A percentile compares a stretch with the other conserved stretches of the same genome.
Conservation (phyloP, 1,140 invertebrate genomes). For the Euwallacea fornicatus region DNA sequence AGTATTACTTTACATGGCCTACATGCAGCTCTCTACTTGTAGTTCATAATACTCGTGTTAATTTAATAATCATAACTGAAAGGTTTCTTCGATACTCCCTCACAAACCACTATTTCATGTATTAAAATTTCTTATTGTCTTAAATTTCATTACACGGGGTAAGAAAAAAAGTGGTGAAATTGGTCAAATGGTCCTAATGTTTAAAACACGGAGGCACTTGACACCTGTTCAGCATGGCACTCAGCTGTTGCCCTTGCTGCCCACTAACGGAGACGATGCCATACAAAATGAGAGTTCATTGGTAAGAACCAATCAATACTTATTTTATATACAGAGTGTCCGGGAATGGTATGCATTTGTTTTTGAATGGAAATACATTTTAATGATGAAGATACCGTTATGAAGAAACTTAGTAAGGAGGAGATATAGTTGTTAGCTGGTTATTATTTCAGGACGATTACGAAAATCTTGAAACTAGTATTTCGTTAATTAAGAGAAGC, state of each 20-base stretch:
- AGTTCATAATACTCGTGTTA: slow-evolving; percentile 18
- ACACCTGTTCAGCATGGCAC: not conserved
- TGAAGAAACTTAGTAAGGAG: no score
- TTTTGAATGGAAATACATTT: no score
- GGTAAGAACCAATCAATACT: no score
- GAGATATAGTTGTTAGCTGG: not conserved
- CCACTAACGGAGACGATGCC: not conserved
- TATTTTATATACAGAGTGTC: no score
- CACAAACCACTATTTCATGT: not conserved
- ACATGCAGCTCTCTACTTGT: slow-evolving; percentile 7
- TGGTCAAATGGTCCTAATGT: slow-evolving; percentile 13
- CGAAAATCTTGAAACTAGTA: slow-evolving; percentile 32
- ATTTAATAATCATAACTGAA: slow-evolving; percentile 28
- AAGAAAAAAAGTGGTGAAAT: not conserved
- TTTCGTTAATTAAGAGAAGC: slow-evolving; percentile 21
- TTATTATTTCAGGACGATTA: slow-evolving; percentile 27
- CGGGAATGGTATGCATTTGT: no score
- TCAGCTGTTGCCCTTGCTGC: slow-evolving; percentile 5
- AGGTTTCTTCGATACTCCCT: slow-evolving; percentile 18
- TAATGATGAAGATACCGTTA: no score
- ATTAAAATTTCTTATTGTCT: no score
- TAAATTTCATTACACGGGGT: not conserved
- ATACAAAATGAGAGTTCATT: no score
- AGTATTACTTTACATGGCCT: slow-evolving; percentile 25
- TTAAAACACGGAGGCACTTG: slow-evolving; percentile 7